Evolutionary conservation across 1,140 invertebrate genomes (phyloP).

Genomic region (Riptortus pedestris): DNA sequence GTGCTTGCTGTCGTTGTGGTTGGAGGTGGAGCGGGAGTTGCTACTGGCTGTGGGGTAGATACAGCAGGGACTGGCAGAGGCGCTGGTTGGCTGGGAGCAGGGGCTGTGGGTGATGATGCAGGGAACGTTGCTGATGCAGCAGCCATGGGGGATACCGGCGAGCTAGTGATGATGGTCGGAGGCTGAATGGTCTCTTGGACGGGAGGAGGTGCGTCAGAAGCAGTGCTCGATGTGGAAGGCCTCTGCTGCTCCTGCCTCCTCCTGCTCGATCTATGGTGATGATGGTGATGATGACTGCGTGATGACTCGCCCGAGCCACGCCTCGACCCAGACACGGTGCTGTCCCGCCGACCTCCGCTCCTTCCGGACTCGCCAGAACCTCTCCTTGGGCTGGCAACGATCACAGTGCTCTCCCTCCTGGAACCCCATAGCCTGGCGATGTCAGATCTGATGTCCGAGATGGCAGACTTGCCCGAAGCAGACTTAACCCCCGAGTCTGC

Average conservation of each 20-base stretch:
- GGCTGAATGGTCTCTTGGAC: slow-evolving; percentile 46
- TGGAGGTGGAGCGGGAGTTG: slow-evolving; percentile 36
- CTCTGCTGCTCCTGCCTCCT: slow-evolving; percentile 58
- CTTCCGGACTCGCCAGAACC: slow-evolving; percentile 38
- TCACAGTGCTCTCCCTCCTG: slow-evolving; percentile 45
- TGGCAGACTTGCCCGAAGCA: slow-evolving; percentile 50
- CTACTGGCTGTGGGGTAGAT: slow-evolving; percentile 23
- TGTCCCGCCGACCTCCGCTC: slow-evolving; percentile 32
- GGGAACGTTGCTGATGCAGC: slow-evolving; percentile 57
- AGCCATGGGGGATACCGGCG: slow-evolving; percentile 59
- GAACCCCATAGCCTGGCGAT: slow-evolving; percentile 56
- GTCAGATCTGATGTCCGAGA: slow-evolving; percentile 58
- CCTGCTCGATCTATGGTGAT: slow-evolving; percentile 39
- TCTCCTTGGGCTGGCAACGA: slow-evolving; percentile 34
- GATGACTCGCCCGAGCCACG: slow-evolving; percentile 54
- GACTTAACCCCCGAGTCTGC: slow-evolving; percentile 72
- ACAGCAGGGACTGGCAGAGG: slow-evolving; percentile 33
- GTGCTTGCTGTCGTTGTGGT: slow-evolving; percentile 34
- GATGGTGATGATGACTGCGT: slow-evolving; percentile 40
- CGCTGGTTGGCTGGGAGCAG: slow-evolving; percentile 38
- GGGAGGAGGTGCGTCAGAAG: slow-evolving; percentile 50
- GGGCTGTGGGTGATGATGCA: slow-evolving; percentile 34
- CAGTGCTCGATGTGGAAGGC: slow-evolving; percentile 66
- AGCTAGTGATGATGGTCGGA: slow-evolving; percentile 68
- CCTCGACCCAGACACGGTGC: slow-evolving; percentile 35